These are phyloP conservation scores for Perca fluviatilis DNA, from an alignment of 2,113 vertebrate genomes.

Conservation along the genomic window DNA sequence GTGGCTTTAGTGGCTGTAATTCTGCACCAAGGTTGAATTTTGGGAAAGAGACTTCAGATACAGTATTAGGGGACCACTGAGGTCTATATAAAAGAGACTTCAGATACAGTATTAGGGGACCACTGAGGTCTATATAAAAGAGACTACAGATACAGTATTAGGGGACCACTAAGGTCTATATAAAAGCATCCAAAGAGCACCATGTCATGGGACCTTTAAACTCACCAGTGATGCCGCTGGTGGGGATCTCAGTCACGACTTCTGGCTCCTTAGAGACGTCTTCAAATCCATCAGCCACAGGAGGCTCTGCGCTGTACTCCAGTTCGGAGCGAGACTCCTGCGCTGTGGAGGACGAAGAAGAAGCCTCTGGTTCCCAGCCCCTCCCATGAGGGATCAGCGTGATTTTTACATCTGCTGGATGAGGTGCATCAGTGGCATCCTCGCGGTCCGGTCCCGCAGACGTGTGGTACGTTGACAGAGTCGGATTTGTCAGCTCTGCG, in stretches of 20 bases:
- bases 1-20: no score
- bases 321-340: constrained; percentile 76
- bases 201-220: neutral
- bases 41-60: no score
- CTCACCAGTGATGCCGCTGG: constrained; percentile 21
- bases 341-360: constrained; percentile 29
- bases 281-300: constrained; percentile 34
- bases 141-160: no score
- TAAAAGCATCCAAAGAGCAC: no score
- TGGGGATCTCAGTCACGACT: neutral
- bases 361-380: constrained; percentile 38
- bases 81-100: no score
- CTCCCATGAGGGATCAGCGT: constrained; percentile 68
- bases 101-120: no score
- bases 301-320: constrained; percentile 69
- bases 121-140: no score
- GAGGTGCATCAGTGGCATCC: constrained; percentile 22
- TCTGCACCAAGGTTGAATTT: no score
- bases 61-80: no score
- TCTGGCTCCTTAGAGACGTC: constrained; percentile 15
- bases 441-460: constrained; percentile 25
- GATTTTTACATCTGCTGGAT: constrained; percentile 47
- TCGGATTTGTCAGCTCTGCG: constrained; percentile 18
- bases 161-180: no score
- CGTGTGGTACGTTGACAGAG: constrained; percentile 25